Evolutionary conservation across 2,888 invertebrate species (phyloP).

Genomic region (Drosophila ustulata): DNA sequence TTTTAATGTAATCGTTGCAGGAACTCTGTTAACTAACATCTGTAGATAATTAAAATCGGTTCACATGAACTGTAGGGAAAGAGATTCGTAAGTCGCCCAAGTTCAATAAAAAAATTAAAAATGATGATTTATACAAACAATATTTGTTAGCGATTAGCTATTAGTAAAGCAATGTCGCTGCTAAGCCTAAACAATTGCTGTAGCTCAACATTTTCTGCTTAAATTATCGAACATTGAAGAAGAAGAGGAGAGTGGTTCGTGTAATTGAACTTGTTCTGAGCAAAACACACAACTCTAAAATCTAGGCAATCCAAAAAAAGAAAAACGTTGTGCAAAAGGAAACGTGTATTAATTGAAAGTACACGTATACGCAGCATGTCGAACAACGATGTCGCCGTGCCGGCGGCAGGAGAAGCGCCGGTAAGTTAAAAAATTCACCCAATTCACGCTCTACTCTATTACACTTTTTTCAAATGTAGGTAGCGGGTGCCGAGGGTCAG

Average conservation of each 20-base stretch:
- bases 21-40: neutral
- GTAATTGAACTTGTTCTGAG: slow-evolving; percentile 9
- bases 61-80: neutral
- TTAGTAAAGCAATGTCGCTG: neutral
- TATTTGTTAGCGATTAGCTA: neutral
- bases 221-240: neutral
- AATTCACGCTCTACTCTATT: neutral
- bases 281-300: slow-evolving; percentile 17
- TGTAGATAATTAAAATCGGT: neutral
- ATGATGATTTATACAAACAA: neutral
- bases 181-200: neutral
- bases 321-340: slow-evolving; percentile 54
- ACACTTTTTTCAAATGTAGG: slow-evolving; percentile 23
- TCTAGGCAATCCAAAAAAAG: slow-evolving; percentile 44
- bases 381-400: slow-evolving; percentile 55
- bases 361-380: slow-evolving; percentile 67
- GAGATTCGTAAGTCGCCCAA: neutral
- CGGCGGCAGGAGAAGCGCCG: slow-evolving; percentile 47
- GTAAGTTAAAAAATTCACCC: slow-evolving; percentile 28
- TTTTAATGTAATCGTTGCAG: neutral
- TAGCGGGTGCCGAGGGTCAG: slow-evolving; percentile 50
- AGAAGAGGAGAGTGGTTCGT: neutral
- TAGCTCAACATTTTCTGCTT: neutral
- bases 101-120: neutral
- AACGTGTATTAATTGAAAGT: slow-evolving; percentile 55